phyloP scores from a whole-genome alignment of 92 coral and sea anemone genomes.

The Nematostella vectensis region DNA sequence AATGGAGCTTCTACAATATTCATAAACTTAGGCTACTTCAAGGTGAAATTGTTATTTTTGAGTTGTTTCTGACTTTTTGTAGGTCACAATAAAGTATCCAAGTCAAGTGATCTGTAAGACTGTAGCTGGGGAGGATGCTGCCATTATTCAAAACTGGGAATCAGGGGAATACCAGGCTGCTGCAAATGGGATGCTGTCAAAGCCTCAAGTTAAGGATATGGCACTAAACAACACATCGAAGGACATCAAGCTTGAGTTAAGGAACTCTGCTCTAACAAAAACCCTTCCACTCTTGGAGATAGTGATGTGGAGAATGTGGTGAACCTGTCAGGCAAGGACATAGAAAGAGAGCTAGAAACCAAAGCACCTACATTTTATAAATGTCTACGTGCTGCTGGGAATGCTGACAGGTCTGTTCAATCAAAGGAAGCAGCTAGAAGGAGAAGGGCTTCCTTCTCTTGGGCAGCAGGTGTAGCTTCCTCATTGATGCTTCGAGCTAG shows the following conservation, averaged over 20 bases:
- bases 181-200: constrained; percentile 39
- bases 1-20: too few species aligned
- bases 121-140: constrained; percentile 13
- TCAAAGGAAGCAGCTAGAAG: neutral
- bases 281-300: constrained; percentile 36
- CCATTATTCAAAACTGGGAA: constrained; percentile 29
- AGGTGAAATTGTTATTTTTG: neutral
- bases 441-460: constrained; percentile 3
- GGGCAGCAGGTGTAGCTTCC: constrained; percentile 37
- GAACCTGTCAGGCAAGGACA: constrained; percentile 20
- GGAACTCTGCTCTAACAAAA: constrained; percentile 15
- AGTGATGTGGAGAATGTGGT: constrained; percentile 23
- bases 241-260: constrained; percentile 30
- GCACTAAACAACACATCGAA: constrained; percentile 13
- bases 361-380: constrained; percentile 36
- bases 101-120: too few species aligned
- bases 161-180: constrained; percentile 34
- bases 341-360: constrained; percentile 23
- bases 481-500: constrained; percentile 36
- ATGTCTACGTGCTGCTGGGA: constrained; percentile 9
- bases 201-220: constrained; percentile 13
- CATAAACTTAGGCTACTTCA: neutral
- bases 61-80: too few species aligned
- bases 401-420: neutral
- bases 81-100: too few species aligned